Conservation (phyloP, 1,140 invertebrate species). For the Lycorma delicatula region DNA sequence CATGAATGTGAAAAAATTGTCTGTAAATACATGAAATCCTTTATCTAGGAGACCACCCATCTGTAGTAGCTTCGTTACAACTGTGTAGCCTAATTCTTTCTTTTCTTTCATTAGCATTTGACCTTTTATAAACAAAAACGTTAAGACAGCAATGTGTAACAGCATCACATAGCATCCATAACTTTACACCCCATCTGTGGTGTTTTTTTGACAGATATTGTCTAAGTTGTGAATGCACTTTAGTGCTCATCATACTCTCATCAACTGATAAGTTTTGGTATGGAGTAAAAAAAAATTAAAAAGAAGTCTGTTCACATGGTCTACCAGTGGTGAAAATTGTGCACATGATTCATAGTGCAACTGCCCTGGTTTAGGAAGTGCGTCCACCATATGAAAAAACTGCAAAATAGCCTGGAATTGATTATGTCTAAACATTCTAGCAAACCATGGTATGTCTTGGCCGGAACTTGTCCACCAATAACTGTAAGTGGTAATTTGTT, state of each 20-base stretch:
- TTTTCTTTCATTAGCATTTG: neutral
- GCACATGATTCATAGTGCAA: conserved; percentile 1
- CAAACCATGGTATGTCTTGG: conserved; percentile 9
- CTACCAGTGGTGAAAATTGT: conserved; percentile 6
- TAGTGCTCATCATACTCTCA: conserved; percentile 14
- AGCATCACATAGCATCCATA: conserved; percentile 14
- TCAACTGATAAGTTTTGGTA: conserved; percentile 14
- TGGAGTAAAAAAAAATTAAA: neutral
- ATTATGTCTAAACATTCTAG: conserved; percentile 11
- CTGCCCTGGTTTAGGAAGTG: neutral
- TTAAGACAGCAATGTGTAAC: neutral
- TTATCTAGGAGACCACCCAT: neutral
- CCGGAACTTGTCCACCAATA: neutral
- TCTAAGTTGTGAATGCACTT: conserved; percentile 11
- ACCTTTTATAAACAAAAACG: conserved; percentile 9
- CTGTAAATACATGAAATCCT: neutral
- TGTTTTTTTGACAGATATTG: conserved; percentile 19
- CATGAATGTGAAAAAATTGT: neutral
- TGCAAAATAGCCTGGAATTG: conserved; percentile 5
- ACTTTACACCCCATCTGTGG: conserved; percentile 19
- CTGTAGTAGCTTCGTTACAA: neutral
- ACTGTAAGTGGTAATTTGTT: neutral
- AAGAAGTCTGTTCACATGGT: conserved; percentile 2
- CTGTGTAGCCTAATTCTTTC: neutral
- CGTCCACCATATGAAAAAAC: conserved; percentile 15